These are phyloP conservation scores for Cephus runcator DNA, from an alignment of 2,888 invertebrate species.

Conservation along the genomic window DNA sequence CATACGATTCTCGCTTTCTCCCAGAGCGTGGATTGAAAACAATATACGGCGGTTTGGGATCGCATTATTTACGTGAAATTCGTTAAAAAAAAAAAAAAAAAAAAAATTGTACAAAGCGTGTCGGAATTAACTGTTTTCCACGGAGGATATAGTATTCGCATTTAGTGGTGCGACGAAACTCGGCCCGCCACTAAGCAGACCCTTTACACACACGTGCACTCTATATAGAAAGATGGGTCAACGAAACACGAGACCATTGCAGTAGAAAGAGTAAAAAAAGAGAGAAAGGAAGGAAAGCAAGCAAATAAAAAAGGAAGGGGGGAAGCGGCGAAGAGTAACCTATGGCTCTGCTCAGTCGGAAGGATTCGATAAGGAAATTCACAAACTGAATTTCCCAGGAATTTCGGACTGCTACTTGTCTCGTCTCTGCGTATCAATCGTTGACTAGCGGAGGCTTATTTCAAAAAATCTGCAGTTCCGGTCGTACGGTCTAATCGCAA, in stretches of 20 bases:
- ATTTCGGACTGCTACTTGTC: too few relatives aligned
- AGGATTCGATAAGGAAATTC: too few relatives aligned
- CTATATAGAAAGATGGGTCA: too few relatives aligned
- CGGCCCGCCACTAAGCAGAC: too few relatives aligned
- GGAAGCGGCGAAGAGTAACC: constrained; percentile 4
- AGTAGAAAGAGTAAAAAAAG: background rate
- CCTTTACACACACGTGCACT: too few relatives aligned
- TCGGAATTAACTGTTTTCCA: constrained; percentile 42
- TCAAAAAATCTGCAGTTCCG: too few relatives aligned
- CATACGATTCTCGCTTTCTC: too few relatives aligned
- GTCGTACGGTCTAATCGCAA: background rate
- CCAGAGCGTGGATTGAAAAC: constrained; percentile 33
- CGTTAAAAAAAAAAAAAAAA: constrained; percentile 27
- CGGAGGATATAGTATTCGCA: constrained; percentile 27
- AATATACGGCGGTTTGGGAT: constrained; percentile 24
- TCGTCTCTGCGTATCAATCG: too few relatives aligned
- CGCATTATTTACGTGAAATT: constrained; percentile 39
- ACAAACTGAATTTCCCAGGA: too few relatives aligned
- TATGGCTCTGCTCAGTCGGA: too few relatives aligned
- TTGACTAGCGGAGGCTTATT: too few relatives aligned
- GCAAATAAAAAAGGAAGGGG: constrained; percentile 6
- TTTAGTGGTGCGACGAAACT: too few relatives aligned
- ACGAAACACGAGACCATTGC: background rate
- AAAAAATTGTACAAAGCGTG: constrained; percentile 32
- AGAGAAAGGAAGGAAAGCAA: background rate